Percentiles rank a stretch among this genome's conserved stretches.
phyloP scores from a whole-genome alignment of 2,888 invertebrate species.

The Ochropacha duplaris region DNA sequence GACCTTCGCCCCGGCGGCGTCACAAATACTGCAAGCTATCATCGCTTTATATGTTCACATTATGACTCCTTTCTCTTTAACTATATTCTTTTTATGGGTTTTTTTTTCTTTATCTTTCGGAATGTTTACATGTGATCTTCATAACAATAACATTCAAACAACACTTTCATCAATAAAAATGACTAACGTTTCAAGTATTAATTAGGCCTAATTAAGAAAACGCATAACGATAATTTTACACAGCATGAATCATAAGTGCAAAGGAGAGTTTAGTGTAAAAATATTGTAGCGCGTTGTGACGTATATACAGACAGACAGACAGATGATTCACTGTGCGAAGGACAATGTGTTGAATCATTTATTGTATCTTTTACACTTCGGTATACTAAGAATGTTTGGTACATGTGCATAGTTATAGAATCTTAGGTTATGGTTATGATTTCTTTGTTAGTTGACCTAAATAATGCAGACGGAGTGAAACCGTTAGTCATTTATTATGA shows the following conservation, averaged over 20 bases:
- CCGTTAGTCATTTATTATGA: neutral
- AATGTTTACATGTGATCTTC: no score
- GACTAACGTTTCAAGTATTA: neutral
- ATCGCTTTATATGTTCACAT: no score
- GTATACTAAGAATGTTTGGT: neutral
- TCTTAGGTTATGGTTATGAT: no score
- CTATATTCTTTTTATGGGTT: no score
- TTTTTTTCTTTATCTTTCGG: no score
- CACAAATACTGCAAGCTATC: no score
- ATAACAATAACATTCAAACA: neutral
- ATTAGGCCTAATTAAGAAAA: neutral
- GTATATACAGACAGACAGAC: constrained; percentile 25
- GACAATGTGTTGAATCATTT: constrained; percentile 12
- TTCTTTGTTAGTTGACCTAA: neutral
- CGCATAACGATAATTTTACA: neutral
- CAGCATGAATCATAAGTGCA: neutral
- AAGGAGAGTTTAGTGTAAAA: constrained; percentile 36
- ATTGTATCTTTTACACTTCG: neutral
- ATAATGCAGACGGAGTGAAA: neutral
- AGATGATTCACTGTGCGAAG: constrained; percentile 30
- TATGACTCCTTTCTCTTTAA: no score
- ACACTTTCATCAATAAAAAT: neutral
- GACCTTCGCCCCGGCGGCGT: no score
- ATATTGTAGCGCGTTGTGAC: constrained; percentile 24
- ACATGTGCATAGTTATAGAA: neutral